Percentiles rank a stretch among this genome's conserved stretches.
Conservation (phyloP, 2,113 vertebrate species). For the Nothocercus julius region DNA sequence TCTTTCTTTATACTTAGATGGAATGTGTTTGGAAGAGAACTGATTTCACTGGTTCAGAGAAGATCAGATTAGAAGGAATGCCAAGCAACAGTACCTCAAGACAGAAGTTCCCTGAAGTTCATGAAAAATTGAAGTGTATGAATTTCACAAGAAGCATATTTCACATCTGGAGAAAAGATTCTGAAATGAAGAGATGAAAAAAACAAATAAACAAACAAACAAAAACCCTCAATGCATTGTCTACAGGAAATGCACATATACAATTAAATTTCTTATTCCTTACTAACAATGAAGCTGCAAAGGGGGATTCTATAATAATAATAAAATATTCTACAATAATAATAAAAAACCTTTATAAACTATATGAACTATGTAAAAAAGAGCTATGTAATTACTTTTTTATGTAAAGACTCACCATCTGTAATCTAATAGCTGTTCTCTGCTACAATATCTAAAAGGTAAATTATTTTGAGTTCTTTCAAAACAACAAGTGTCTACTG, state of each 20-base stretch:
- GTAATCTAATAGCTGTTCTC: not conserved
- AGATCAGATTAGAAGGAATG: not conserved
- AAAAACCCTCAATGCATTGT: too few species aligned
- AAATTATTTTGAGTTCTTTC: not conserved
- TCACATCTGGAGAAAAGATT: not conserved
- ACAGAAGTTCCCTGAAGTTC: not conserved
- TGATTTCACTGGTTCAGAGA: not conserved
- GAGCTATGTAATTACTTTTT: not conserved
- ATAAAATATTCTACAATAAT: not conserved
- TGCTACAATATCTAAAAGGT: not conserved
- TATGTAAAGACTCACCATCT: not conserved
- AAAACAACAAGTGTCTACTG: not conserved
- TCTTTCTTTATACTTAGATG: not conserved
- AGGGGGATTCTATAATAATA: not conserved
- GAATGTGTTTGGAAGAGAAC: not conserved
- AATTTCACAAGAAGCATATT: not conserved
- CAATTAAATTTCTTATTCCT: not conserved
- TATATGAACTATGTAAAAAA: too few species aligned
- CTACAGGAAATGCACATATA: not conserved
- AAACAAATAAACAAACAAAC: too few species aligned
- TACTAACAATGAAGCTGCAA: not conserved
- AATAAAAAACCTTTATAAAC: not conserved
- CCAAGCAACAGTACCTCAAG: not conserved
- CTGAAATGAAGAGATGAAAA: not conserved
- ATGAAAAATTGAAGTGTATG: not conserved